Base-by-base conservation (phyloP, 2,888 invertebrate species). In the Caenorhabditis imperialis region DNA sequence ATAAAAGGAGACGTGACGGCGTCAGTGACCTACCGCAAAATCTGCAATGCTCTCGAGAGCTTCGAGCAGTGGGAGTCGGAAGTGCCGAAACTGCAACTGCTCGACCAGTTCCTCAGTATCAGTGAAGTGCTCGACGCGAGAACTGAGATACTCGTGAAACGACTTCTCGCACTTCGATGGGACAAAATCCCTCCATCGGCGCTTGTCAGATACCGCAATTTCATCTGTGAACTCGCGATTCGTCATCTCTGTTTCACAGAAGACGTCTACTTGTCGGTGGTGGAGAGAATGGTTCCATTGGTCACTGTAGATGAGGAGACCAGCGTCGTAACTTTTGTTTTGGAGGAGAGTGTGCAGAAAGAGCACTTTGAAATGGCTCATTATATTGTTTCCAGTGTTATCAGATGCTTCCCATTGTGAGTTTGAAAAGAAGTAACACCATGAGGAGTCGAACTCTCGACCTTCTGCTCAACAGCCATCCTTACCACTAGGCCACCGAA, bases 161-260 rank as follows among this genome's bases (percentile, higher is more conserved):
- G 73, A n/a, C 62, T 85, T 60, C 55, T 79, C 50, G 82, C 79
- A 14, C 53, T 82, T 16, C 70, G 71, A 6, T 82, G 81, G 82
- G 44, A 67, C 18, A 48, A 22, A 33, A 70, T 84, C 8, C 82
- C 84, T 0, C 5, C 35, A 3, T 42, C 44, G 1, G 37, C 78
- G 8, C 50, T 77, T 1, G 47, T 51, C 12, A 33, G 38, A 35
- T 80, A 53, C 55, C 61, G 70, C 2, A 67, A 42, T 3, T 60
- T 80, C 18, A 47, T 80, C 4, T 71, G 73, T n/a, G 77, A 80
- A 35, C 35, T 80, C 3, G 80, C 63, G 14, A 61, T 80, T 37
- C 77, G 80, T 8, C 77, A 80, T 37, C 48, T 80, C 1, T 71
- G 69, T 30, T 75, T 71, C 54, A 78, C 77, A 1, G 76, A 80